These are phyloP conservation scores for Leucophenga montana DNA, from an alignment of 2,888 invertebrate species.

Conservation along the genomic window DNA sequence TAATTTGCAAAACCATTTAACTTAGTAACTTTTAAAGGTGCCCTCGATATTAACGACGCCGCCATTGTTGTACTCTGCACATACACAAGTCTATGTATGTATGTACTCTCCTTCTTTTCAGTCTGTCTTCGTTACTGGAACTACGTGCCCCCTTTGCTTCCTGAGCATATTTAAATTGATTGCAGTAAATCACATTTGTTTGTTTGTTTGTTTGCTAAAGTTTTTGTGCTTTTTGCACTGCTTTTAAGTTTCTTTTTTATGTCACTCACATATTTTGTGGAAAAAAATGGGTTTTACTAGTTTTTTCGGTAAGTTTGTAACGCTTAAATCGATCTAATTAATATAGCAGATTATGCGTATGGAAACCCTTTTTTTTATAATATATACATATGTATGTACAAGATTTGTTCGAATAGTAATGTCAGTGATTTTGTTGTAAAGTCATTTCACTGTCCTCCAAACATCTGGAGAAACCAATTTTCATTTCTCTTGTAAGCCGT, in stretches of 20 bases:
- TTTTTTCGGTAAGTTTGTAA: too few species aligned
- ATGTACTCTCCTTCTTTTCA: constrained; percentile 27
- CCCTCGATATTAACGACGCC: constrained; percentile 40
- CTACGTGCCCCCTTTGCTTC: constrained; percentile 19
- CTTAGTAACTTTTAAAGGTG: constrained; percentile 56
- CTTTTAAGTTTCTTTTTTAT: constrained; percentile 39
- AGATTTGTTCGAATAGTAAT: too few species aligned
- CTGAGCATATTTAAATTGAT: constrained; percentile 67
- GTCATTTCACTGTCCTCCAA: too few species aligned
- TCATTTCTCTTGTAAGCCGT: too few species aligned
- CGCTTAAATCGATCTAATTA: too few species aligned
- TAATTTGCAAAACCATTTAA: constrained; percentile 67
- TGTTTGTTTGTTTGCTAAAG: constrained; percentile 40
- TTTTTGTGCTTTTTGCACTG: constrained; percentile 41
- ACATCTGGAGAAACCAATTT: too few species aligned
- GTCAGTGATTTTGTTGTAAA: too few species aligned
- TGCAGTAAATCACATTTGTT: constrained; percentile 69
- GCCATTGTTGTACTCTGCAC: constrained; percentile 37
- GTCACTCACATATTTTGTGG: background rate
- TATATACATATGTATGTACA: too few species aligned
- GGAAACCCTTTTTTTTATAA: too few species aligned
- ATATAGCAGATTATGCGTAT: too few species aligned
- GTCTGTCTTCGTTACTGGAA: constrained; percentile 25
- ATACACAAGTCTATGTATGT: too few species aligned
- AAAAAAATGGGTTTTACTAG: too few species aligned